Evolutionary conservation across 2,888 invertebrate species (phyloP).

Genomic region (Cheilosia urbana): DNA sequence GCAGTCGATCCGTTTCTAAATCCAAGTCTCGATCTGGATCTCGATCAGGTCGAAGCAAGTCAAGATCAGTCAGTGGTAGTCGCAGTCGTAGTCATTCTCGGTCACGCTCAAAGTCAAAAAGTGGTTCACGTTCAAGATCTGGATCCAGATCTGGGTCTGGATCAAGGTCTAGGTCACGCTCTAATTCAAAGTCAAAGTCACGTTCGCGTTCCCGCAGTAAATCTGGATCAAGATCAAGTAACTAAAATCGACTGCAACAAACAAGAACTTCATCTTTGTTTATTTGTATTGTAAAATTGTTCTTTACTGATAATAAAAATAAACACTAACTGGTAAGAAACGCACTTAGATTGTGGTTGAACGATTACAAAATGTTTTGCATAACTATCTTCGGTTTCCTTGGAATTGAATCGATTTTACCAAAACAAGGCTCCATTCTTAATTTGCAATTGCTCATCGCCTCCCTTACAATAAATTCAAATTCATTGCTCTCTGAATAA

Average conservation of each 20-base stretch:
- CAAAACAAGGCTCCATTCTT: too few species aligned
- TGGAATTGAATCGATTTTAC: too few species aligned
- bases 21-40: conserved; percentile 78
- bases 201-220: conserved; percentile 77
- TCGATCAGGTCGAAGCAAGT: conserved; percentile 69
- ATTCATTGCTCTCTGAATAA: too few species aligned
- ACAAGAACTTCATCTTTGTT: conserved; percentile 1
- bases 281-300: conserved; percentile 42
- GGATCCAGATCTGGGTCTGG: conserved; percentile 83
- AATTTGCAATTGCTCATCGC: too few species aligned
- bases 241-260: conserved; percentile 53
- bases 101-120: conserved; percentile 80
- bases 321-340: background rate
- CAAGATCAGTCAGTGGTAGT: conserved; percentile 66
- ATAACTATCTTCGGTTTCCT: too few species aligned
- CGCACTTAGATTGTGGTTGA: conserved; percentile 6
- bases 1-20: conserved; percentile 76
- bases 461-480: too few species aligned
- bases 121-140: conserved; percentile 76
- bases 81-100: conserved; percentile 74
- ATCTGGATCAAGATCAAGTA: conserved; percentile 77
- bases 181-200: conserved; percentile 80
- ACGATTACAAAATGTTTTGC: background rate
- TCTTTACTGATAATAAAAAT: conserved; percentile 42
- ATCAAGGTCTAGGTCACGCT: conserved; percentile 80